A percentile compares a stretch with the other conserved stretches of the same genome.
phyloP scores from a whole-genome alignment of 2,888 invertebrate genomes.

The Polyommatus icarus region DNA sequence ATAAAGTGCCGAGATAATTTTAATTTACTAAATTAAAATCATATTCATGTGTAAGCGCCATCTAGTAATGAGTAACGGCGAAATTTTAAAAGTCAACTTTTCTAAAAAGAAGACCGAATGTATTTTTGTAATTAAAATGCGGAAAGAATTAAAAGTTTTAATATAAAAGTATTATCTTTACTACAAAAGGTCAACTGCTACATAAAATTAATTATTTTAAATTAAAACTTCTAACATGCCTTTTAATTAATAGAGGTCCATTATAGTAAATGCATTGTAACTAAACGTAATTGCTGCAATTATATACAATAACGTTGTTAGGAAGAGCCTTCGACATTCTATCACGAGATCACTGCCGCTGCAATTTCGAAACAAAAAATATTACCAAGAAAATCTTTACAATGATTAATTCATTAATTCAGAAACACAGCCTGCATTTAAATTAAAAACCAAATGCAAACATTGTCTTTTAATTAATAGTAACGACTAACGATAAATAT shows the following conservation, averaged over 20 bases:
- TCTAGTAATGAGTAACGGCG: constrained; percentile 37
- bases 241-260: constrained; percentile 4
- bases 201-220: not conserved
- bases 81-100: not conserved
- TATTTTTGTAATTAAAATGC: not conserved
- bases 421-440: not conserved
- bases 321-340: constrained; percentile 71
- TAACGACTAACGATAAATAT: too few species aligned
- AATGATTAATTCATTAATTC: not conserved
- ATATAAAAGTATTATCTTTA: not conserved
- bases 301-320: constrained; percentile 44
- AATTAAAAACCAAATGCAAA: not conserved
- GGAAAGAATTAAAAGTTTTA: not conserved
- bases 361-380: constrained; percentile 54
- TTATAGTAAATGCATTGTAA: constrained; percentile 25
- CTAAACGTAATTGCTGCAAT: constrained; percentile 33
- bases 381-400: constrained; percentile 38
- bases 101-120: not conserved
- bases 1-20: too few species aligned
- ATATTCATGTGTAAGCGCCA: constrained; percentile 36
- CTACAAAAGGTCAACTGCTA: not conserved
- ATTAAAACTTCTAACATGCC: not conserved
- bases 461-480: not conserved
- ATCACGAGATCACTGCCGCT: constrained; percentile 58
- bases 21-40: too few species aligned